phyloP scores from a whole-genome alignment of 2,113 vertebrate species.

The Ciconia stormi region DNA sequence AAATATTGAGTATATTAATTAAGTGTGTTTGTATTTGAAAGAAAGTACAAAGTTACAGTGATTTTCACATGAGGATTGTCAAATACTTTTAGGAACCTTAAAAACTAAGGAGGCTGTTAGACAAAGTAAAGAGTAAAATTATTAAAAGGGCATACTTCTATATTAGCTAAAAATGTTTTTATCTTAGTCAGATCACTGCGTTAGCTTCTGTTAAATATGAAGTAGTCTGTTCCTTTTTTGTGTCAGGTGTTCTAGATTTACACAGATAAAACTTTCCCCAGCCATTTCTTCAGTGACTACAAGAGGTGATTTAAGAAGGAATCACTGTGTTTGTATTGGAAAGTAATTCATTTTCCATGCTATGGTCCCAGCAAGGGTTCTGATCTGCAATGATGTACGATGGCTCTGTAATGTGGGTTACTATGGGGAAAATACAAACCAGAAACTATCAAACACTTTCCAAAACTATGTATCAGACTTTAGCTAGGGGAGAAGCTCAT shows the following conservation, averaged over 20 bases:
- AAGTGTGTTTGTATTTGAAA: not conserved
- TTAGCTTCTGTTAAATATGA: constrained; percentile 38
- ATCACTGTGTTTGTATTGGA: not conserved
- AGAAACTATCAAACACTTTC: not conserved
- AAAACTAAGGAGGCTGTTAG: not conserved
- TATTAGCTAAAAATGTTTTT: not conserved
- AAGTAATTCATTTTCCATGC: not conserved
- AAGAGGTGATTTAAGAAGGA: not conserved
- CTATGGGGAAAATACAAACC: not conserved
- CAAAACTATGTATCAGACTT: not conserved
- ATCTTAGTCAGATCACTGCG: not conserved
- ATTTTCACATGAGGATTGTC: not conserved
- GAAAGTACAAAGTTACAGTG: not conserved
- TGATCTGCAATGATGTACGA: not conserved
- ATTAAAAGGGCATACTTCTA: not conserved
- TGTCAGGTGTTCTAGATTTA: not conserved
- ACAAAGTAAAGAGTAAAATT: not conserved
- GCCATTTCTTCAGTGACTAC: not conserved
- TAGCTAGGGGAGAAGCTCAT: not conserved
- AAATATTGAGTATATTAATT: not conserved
- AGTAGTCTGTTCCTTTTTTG: not conserved
- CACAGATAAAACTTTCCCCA: not conserved
- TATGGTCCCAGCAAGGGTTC: not conserved
- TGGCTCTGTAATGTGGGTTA: not conserved
- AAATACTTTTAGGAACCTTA: not conserved